A percentile compares a stretch with the other conserved stretches of the same genome.
Conservation (phyloP, 2,113 vertebrate genomes). For the Phalacrocorax aristotelis region DNA sequence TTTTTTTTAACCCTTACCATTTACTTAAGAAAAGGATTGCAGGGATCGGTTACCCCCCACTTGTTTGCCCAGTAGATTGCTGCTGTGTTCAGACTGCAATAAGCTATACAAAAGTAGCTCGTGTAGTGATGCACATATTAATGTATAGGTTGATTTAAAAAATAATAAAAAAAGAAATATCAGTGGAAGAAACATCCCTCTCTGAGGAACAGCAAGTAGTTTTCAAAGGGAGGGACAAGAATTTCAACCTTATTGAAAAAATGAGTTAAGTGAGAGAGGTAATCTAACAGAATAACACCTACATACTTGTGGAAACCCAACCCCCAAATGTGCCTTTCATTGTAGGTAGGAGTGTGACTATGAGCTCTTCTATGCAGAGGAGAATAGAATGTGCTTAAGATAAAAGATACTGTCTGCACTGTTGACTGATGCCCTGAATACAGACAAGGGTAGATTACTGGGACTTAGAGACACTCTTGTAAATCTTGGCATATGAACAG, state of each 20-base stretch:
- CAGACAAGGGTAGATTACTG: not conserved
- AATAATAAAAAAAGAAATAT: not conserved
- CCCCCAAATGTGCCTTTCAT: fast-evolving
- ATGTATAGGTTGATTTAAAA: not conserved
- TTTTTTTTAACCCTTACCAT: not conserved
- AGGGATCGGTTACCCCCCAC: not conserved
- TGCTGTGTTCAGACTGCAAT: not conserved
- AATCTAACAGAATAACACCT: not conserved
- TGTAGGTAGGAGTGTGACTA: not conserved
- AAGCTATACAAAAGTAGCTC: not conserved
- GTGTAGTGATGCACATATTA: not conserved
- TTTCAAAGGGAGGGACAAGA: not conserved
- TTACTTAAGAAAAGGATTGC: not conserved
- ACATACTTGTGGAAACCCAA: not conserved
- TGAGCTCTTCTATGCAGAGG: not conserved
- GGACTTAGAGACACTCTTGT: not conserved
- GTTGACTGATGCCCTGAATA: not conserved
- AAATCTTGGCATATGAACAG: not conserved
- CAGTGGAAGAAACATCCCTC: not conserved
- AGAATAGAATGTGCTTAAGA: not conserved
- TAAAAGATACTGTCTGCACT: not conserved
- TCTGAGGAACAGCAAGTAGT: not conserved
- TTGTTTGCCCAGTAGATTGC: not conserved
- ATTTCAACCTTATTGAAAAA: not conserved
- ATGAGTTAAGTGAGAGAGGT: not conserved